Base-by-base conservation (phyloP, 2,888 invertebrate species). In the Cosmopolites sordidus region DNA sequence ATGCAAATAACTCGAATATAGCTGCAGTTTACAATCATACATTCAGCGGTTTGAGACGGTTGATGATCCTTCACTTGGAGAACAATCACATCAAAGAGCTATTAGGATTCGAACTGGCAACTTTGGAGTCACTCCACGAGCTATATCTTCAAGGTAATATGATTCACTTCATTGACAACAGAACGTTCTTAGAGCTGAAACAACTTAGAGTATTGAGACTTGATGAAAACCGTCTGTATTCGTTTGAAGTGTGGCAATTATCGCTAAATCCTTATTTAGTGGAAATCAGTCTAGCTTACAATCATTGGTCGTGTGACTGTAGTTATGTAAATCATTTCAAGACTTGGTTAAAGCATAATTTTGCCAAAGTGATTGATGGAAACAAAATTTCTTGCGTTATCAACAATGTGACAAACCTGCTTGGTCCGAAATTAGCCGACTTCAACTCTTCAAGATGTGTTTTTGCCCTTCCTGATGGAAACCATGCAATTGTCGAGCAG, bases 221-320 rank as follows among this genome's bases (percentile, higher is more conserved):
- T 63, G 92, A 92, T 72, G 87, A 88, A 65, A 94, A 94, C 76
- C 83, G 83, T 58, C 80, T 94, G 68, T 79, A 82, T 65, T 83
- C 84, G 59, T 92, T 92, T 69, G 86, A 89, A 63, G 87, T 92
- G 63, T 92, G 92, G 91, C 88, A 89, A 72, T 82, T 93, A 69
- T 80, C 83, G 55, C 75, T 82, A 65, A 92, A 92, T 76, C 89
- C 90, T 16, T 90, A 90, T 75, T 80, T 93, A 67, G 87, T 89
- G n/a, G 89, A 89, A 74, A 86, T 94, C 65, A 86, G 86, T 48
- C 78, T 94, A 59, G 82, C 87, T 51, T 84, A 84, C 64, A 94
- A 94, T 73, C 86, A 87, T 44, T 94, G 93, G 93, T 89, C 89
- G 60, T 94, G 94, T 75, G 91, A 92, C 70, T 95, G 94, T 75